Percentiles rank a stretch among this genome's conserved stretches.
Conservation (phyloP, 2,888 invertebrate genomes). For the Caenorhabditis sp. region DNA sequence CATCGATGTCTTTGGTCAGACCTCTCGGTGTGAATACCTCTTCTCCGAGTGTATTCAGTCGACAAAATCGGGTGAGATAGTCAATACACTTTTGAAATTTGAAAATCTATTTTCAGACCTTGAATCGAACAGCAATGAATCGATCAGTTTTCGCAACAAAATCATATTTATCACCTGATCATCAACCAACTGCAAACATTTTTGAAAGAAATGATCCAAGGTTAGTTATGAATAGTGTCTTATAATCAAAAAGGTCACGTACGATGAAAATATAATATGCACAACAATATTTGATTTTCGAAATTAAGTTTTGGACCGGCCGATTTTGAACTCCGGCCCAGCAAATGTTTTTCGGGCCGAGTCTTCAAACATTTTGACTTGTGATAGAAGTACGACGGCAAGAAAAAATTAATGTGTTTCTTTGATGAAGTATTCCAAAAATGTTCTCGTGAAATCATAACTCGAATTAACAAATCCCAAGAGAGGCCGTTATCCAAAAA, state of each 20-base stretch:
- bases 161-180: background rate
- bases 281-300: too few species aligned
- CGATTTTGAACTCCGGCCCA: too few species aligned
- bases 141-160: background rate
- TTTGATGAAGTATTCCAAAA: too few species aligned
- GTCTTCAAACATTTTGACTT: too few species aligned
- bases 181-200: background rate
- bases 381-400: too few species aligned
- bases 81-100: background rate
- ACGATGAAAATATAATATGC: too few species aligned
- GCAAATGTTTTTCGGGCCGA: too few species aligned
- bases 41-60: conserved; percentile 28
- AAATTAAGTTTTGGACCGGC: too few species aligned
- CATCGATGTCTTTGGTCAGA: conserved; percentile 11
- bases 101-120: background rate
- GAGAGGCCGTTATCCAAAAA: too few species aligned
- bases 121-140: background rate
- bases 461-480: too few species aligned
- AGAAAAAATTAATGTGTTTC: too few species aligned
- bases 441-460: too few species aligned
- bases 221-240: background rate
- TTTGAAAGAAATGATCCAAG: background rate
- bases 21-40: background rate
- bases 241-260: background rate
- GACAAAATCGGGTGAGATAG: conserved; percentile 8